A percentile compares a stretch with the other conserved stretches of the same genome.
These are phyloP conservation scores for Lordiphosa collinella DNA, from an alignment of 1,140 invertebrate species.

Conservation along the genomic window DNA sequence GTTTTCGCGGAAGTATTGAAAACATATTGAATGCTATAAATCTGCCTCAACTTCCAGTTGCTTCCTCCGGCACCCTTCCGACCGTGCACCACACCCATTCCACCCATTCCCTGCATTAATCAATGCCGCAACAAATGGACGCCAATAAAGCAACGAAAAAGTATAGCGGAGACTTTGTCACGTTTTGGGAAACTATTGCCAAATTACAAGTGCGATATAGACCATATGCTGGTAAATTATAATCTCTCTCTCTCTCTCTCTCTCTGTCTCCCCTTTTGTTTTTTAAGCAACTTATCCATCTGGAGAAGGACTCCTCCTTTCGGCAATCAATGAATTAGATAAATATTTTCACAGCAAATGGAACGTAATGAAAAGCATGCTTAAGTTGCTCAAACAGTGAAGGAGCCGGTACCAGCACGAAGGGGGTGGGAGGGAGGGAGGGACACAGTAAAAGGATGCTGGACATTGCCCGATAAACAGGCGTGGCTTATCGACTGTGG, in stretches of 20 bases:
- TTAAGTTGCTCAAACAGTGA: slow-evolving; percentile 47
- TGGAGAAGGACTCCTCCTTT: neutral
- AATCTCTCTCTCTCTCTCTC: no score
- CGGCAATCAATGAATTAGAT: slow-evolving; percentile 55
- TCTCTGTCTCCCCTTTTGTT: neutral
- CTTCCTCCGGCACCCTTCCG: neutral
- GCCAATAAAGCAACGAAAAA: slow-evolving; percentile 25
- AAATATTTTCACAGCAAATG: slow-evolving; percentile 62
- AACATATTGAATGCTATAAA: slow-evolving; percentile 57
- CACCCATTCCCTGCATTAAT: neutral
- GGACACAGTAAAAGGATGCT: neutral
- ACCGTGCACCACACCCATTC: neutral
- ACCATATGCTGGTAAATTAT: no score
- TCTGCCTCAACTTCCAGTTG: slow-evolving; percentile 25
- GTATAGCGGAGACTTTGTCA: neutral
- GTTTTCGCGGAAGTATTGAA: slow-evolving; percentile 51
- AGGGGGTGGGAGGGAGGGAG: neutral
- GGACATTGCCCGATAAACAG: slow-evolving; percentile 31
- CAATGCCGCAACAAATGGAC: slow-evolving; percentile 33
- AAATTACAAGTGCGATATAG: no score
- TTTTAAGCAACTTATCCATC: neutral
- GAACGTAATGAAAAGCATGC: slow-evolving; percentile 61
- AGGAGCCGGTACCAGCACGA: neutral
- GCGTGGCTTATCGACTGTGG: slow-evolving; percentile 30
- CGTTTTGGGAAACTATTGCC: neutral